Evolutionary conservation across 2,888 invertebrate genomes (phyloP), one percentile per base, ranked within the genome.

Genomic region (Cybosia mesomella): DNA sequence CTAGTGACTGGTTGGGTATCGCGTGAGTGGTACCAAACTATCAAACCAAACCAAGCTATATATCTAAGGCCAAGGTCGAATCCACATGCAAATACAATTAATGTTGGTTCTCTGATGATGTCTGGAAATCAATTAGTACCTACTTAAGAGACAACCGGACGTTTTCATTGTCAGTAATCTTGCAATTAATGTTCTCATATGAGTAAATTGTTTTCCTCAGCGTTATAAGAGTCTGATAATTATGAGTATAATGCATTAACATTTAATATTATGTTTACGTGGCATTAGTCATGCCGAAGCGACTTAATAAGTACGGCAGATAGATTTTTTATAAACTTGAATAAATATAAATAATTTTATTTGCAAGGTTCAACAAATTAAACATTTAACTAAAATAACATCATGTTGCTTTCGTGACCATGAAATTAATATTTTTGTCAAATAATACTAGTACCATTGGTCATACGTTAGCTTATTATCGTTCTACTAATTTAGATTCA

Each of bases 21-120:
- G 81, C 79, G 80, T 80, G 80, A 70, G 54, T 67, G 68, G 76
- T 71, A 73, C 70, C 63, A 71, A 77, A 72, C 69, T 72, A 84
- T 80, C 81, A 77, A n/a, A n/a, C n/a, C n/a, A n/a, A n/a, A n/a
- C n/a, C n/a, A n/a, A n/a, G n/a, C n/a, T n/a, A n/a, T n/a, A 86
- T 84, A 81, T 78, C 80, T 85, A 89, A 89, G 89, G 87, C 87
- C 89, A 91, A 91, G 91, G 91, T 83, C 87, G 80, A 73, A 83
- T 80, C 77, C 79, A 83, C 89, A 90, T 86, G 88, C 89, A 83
- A 89, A 87, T 79, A 84, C 82, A 85, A 89, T 89, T 89, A 88
- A 81, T 81, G 72, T 72, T 75, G 74, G 71, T 72, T 77, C 77
- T 80, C 74, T 80, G 72, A 76, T 83, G 74, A 81, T 76, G 82